A percentile compares a stretch with the other conserved stretches of the same genome.
Conservation (phyloP, 92 coral and sea anemone species). For the Umimayanthus kanabou region DNA sequence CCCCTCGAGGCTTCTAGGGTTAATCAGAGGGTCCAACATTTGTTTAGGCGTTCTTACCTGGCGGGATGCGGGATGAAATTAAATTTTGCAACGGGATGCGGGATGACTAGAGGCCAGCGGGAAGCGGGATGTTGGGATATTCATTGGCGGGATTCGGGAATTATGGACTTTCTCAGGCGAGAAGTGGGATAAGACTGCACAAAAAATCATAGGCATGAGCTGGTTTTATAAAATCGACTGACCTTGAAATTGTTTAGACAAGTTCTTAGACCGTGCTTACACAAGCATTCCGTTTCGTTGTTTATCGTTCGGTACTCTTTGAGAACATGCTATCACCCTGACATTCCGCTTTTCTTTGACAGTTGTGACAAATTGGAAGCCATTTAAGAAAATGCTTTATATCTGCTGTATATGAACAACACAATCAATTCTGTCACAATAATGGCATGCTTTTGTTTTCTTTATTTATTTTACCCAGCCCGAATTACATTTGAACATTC, state of each 20-base stretch:
- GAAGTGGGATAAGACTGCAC: conserved; percentile 24
- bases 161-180: conserved; percentile 1
- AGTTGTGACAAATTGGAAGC: neutral
- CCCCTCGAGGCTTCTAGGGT: no score
- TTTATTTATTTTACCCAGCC: neutral
- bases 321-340: conserved; percentile 14
- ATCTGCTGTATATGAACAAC: neutral
- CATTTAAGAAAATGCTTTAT: neutral
- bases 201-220: neutral
- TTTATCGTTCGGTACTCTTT: conserved; percentile 5
- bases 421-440: neutral
- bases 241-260: neutral
- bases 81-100: conserved; percentile 10
- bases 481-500: neutral
- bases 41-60: conserved; percentile 17
- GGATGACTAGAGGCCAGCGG: conserved; percentile 19
- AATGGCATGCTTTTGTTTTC: neutral
- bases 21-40: conserved; percentile 21
- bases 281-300: neutral
- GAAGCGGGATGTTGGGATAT: conserved; percentile 33
- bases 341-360: neutral
- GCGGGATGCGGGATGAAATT: conserved; percentile 20
- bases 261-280: neutral
- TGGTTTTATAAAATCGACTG: neutral
- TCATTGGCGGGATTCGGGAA: conserved; percentile 28